Percentiles rank a stretch among this genome's conserved stretches.
Conservation (phyloP, 1,140 invertebrate genomes). For the Aphelinus atriplicis region DNA sequence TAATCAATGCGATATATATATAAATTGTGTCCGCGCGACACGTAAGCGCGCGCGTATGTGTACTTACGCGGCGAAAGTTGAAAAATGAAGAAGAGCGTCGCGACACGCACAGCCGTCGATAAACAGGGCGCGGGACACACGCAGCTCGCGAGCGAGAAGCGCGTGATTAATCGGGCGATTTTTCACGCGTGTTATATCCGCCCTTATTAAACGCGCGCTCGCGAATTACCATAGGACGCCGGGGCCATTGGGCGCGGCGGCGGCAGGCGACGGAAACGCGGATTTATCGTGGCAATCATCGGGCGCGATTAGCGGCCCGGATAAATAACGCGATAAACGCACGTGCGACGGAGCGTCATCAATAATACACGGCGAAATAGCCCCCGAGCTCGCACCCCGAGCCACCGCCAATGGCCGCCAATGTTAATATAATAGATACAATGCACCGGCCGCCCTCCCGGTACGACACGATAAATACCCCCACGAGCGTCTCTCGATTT, state of each 20-base stretch:
- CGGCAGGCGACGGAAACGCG: conserved; percentile 24
- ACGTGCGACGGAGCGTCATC: conserved; percentile 7
- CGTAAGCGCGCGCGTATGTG: not conserved
- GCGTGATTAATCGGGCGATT: conserved; percentile 17
- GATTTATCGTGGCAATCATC: conserved; percentile 29
- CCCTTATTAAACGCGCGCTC: conserved; percentile 3
- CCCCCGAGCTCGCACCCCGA: not conserved
- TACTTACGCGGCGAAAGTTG: not conserved
- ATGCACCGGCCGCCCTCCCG: not conserved
- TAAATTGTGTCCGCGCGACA: not conserved
- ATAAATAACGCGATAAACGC: conserved; percentile 31
- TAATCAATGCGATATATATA: conserved; percentile 1
- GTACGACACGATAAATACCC: too few relatives aligned
- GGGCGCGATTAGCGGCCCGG: conserved; percentile 14
- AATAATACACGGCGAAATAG: conserved; percentile 27
- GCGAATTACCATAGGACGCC: conserved; percentile 22
- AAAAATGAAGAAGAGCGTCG: not conserved
- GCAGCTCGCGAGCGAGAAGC: not conserved
- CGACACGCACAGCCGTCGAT: not conserved
- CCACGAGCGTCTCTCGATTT: not conserved
- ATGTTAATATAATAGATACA: conserved; percentile 10
- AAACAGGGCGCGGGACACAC: too few relatives aligned
- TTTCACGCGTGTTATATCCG: not conserved
- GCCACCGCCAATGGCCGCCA: too few relatives aligned
- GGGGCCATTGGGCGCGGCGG: not conserved